Evolutionary conservation across 2,888 invertebrate genomes (phyloP).

Genomic region (Eueremaeus valkanovi): DNA sequence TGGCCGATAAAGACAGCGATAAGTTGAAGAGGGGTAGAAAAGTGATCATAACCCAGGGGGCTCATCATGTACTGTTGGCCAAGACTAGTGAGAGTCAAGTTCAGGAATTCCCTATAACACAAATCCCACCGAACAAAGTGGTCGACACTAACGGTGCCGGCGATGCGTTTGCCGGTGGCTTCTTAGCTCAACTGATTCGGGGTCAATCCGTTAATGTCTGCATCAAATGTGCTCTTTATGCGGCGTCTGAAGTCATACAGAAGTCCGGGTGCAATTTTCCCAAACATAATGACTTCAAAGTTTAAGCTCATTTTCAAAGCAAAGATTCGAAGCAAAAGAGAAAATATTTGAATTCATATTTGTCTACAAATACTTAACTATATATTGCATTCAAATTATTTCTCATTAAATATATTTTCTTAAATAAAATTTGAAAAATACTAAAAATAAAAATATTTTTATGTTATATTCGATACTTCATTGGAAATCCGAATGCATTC

Average conservation of each 20-base stretch:
- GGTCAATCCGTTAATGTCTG: constrained; percentile 67
- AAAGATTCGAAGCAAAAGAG: too few relatives aligned
- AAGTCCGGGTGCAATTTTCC: constrained; percentile 79
- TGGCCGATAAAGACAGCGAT: constrained; percentile 33
- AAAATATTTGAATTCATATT: too few relatives aligned
- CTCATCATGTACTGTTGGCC: constrained; percentile 74
- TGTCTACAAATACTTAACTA: too few relatives aligned
- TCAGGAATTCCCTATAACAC: constrained; percentile 61
- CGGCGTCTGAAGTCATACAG: constrained; percentile 81
- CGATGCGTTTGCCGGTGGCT: constrained; percentile 97
- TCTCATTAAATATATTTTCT: too few relatives aligned
- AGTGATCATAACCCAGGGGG: constrained; percentile 88
- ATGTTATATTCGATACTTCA: too few relatives aligned
- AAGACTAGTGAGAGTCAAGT: constrained; percentile 63
- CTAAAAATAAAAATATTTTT: too few relatives aligned
- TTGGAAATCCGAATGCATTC: too few relatives aligned
- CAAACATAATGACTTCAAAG: constrained; percentile 26
- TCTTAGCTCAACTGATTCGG: constrained; percentile 77
- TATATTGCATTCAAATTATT: too few relatives aligned
- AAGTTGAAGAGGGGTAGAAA: too few relatives aligned
- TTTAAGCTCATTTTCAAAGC: too few relatives aligned
- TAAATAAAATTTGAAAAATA: too few relatives aligned
- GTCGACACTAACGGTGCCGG: constrained; percentile 99
- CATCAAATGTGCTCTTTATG: constrained; percentile 79
- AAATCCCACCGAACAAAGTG: constrained; percentile 64